Evolutionary conservation across 2,797 vertebrate species (phyloP), one percentile per base, ranked within the genome.

Genomic region (Anableps anableps): DNA sequence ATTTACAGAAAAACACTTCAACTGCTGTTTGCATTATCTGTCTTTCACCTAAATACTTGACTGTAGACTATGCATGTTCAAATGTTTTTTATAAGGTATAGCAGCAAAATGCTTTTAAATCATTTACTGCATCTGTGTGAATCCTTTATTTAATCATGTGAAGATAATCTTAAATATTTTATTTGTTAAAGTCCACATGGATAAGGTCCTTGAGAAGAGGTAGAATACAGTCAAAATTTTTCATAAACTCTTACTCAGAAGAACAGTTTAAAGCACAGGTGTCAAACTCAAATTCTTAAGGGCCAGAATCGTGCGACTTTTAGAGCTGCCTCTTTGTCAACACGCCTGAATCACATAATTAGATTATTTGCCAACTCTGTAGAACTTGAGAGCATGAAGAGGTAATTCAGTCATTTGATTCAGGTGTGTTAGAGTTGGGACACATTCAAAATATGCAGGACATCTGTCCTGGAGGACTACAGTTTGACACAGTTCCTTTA

Each of bases 1-100:
- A 51, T 78, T 78, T 55, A 34, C 51, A 78, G 9, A 13, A 38
- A 73, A 23, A 74, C 31, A 38, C 10, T 74, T n/a, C 34, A 48
- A 41, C 21, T 6, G 26, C 72, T 51, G 58, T 51, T 14, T 21
- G 23, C 34, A 74, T 34, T 53, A 68, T 38, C 36, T 45, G 16
- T 26, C 17, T 68, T 14, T 48, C 50, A 6, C 58, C 71, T 50
- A 73, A 72, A 19, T 31, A 64, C 45, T 38, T 38, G 1, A 41
- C 34, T 64, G 17, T 45, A 34, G 26, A n/a, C 38, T 75, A 43
- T 23, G 9, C 19, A 29, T 53, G 31, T 26, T 34, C 48, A 8
- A 29, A 47, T 47, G 45, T 72, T 31, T 48, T 48, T n/a, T 41
- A 6, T 16, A 53, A 34, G 38, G 45, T 11, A 17, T 4, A 14